Evolutionary conservation across 2,888 invertebrate genomes (phyloP).

Genomic region (Notocelia uddmanniana): DNA sequence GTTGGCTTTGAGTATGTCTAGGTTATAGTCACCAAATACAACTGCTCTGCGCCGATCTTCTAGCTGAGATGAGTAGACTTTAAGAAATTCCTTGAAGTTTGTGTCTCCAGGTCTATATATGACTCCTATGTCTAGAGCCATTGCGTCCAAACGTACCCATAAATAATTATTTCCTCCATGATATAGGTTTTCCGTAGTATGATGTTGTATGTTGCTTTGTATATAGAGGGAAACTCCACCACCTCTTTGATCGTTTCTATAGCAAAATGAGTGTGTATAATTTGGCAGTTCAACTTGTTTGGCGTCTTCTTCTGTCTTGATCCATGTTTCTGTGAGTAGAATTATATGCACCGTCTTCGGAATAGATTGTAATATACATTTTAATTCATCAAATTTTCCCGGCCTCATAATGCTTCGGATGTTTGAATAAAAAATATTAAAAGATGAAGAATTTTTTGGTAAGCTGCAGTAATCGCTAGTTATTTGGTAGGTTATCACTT

Average conservation of each 20-base stretch:
- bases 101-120: no score
- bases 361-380: not conserved
- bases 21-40: not conserved
- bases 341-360: not conserved
- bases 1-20: not conserved
- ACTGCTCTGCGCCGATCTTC: no score
- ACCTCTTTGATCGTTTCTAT: not conserved
- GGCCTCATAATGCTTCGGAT: no score
- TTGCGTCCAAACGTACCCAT: no score
- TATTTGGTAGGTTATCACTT: not conserved
- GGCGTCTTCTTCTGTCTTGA: conserved; percentile 7
- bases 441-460: not conserved
- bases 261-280: not conserved
- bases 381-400: no score
- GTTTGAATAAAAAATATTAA: conserved; percentile 16
- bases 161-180: no score
- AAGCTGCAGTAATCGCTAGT: not conserved
- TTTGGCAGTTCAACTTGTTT: not conserved
- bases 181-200: not conserved
- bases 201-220: not conserved
- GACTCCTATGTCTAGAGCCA: no score
- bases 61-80: no score
- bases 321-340: conserved; percentile 3
- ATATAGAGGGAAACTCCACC: conserved; percentile 10
- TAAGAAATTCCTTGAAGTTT: no score